Percentiles rank a stretch among this genome's conserved stretches.
phyloP scores from a whole-genome alignment of 2,888 invertebrate species.

The Amiota minor region DNA sequence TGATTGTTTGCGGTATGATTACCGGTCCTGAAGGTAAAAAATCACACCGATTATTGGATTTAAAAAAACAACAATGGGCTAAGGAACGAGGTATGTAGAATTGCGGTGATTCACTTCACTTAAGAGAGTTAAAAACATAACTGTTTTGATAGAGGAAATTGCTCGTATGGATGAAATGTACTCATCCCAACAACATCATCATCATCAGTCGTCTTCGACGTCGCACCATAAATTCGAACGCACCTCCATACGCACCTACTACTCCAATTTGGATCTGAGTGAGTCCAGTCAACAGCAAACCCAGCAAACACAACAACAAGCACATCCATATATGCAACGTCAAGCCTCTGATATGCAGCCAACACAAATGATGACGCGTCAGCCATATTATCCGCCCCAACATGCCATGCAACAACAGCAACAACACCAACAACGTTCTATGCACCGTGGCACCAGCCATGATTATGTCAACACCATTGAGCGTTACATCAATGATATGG shows the following conservation, averaged over 20 bases:
- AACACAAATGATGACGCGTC: constrained; percentile 39
- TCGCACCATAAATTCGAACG: constrained; percentile 73
- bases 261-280: constrained; percentile 72
- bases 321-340: constrained; percentile 40
- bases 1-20: constrained; percentile 56
- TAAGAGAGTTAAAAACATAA: not conserved
- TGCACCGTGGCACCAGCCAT: constrained; percentile 58
- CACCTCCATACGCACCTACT: constrained; percentile 73
- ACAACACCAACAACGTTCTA: constrained; percentile 32
- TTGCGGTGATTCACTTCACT: not conserved
- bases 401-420: constrained; percentile 41
- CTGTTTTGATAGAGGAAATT: constrained; percentile 82
- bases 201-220: constrained; percentile 72
- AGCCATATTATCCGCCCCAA: constrained; percentile 32
- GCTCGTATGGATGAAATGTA: constrained; percentile 85
- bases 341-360: constrained; percentile 39
- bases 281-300: constrained; percentile 55
- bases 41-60: constrained; percentile 82
- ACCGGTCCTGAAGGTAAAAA: constrained; percentile 69
- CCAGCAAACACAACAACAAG: constrained; percentile 40
- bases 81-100: constrained; percentile 85
- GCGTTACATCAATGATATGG: constrained; percentile 58
- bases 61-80: constrained; percentile 94
- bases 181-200: constrained; percentile 74
- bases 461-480: constrained; percentile 61